phyloP scores from a whole-genome alignment of 2,888 invertebrate genomes.

The Phalera bucephala region DNA sequence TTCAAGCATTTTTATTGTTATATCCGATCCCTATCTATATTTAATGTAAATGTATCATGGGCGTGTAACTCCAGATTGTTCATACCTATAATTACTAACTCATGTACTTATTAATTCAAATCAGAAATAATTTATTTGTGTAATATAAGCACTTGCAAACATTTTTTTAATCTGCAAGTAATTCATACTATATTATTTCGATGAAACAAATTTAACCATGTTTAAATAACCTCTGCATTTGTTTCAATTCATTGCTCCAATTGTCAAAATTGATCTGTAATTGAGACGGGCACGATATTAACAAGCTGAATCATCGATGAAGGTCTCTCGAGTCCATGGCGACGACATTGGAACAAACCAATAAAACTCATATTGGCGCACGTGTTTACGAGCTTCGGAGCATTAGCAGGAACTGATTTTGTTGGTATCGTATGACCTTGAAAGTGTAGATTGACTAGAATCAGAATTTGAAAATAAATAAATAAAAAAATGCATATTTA shows the following conservation, averaged over 20 bases:
- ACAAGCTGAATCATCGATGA: slow-evolving; percentile 53
- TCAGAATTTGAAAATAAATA: too few species aligned
- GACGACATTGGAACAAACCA: slow-evolving; percentile 38
- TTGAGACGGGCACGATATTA: slow-evolving; percentile 40
- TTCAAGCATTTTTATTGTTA: too few species aligned
- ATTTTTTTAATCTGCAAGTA: too few species aligned
- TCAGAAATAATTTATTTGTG: too few species aligned
- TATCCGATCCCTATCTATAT: too few species aligned
- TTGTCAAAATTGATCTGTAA: slow-evolving; percentile 40
- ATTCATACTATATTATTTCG: too few species aligned
- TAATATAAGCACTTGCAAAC: too few species aligned
- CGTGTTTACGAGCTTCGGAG: slow-evolving; percentile 42
- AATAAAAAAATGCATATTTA: slow-evolving; percentile 20
- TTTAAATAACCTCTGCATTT: slow-evolving; percentile 6
- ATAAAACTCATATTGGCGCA: slow-evolving; percentile 48
- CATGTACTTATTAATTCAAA: too few species aligned
- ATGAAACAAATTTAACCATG: too few species aligned
- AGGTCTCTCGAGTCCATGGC: slow-evolving; percentile 42
- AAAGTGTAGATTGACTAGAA: slow-evolving; percentile 15
- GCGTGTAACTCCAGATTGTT: too few species aligned
- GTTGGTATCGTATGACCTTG: slow-evolving; percentile 35
- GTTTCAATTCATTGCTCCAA: slow-evolving; percentile 26
- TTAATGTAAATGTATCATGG: too few species aligned
- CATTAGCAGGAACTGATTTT: slow-evolving; percentile 44
- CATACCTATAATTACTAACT: too few species aligned